phyloP scores from a whole-genome alignment of 1,140 invertebrate genomes.

The Eubasilissa regina region DNA sequence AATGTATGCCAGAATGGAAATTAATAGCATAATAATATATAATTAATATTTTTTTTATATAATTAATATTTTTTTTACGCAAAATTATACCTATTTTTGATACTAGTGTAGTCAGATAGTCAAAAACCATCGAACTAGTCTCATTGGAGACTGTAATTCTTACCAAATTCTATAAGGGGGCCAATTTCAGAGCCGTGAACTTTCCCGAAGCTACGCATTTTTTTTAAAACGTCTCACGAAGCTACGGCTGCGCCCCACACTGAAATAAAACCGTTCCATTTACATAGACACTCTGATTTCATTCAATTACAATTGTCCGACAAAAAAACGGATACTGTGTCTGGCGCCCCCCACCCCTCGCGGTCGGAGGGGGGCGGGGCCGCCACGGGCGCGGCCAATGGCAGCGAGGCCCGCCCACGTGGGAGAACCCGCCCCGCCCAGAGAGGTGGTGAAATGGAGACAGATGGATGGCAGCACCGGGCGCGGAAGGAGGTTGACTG shows the following conservation, averaged over 20 bases:
- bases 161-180: too few relatives aligned
- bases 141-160: too few relatives aligned
- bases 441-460: slow-evolving; percentile 9
- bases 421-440: slow-evolving; percentile 9
- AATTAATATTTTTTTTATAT: too few relatives aligned
- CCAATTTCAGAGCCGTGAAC: too few relatives aligned
- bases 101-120: too few relatives aligned
- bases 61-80: too few relatives aligned
- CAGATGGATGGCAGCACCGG: not conserved
- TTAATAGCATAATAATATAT: too few relatives aligned
- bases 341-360: not conserved
- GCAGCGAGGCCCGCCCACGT: not conserved
- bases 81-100: too few relatives aligned
- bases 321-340: not conserved
- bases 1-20: too few relatives aligned
- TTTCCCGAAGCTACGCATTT: too few relatives aligned
- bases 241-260: not conserved
- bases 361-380: not conserved
- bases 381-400: not conserved
- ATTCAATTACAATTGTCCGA: slow-evolving; percentile 4
- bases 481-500: not conserved
- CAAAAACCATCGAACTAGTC: too few relatives aligned
- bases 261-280: slow-evolving; percentile 10
- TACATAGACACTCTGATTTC: slow-evolving; percentile 1
- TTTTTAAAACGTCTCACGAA: not conserved